Evolutionary conservation across 2,113 vertebrate genomes (phyloP).

Genomic region (Hippolais icterina): DNA sequence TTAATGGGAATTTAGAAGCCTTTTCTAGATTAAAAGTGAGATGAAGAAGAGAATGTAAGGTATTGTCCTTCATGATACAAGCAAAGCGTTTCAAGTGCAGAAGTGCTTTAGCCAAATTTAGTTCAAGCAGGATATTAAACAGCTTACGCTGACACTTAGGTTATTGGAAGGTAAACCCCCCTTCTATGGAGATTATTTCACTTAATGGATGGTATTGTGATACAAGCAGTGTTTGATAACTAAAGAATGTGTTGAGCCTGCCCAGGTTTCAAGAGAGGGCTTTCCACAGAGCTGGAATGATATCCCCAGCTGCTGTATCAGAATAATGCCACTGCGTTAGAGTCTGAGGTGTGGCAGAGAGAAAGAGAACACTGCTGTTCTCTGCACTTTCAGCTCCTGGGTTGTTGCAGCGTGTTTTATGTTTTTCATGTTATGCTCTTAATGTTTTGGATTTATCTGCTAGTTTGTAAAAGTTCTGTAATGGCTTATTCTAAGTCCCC

Average conservation of each 20-base stretch:
- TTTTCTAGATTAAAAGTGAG: background rate
- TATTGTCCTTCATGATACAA: background rate
- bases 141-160: background rate
- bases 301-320: background rate
- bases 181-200: background rate
- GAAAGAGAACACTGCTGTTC: background rate
- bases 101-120: background rate
- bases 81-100: background rate
- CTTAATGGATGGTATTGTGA: background rate
- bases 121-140: background rate
- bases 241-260: background rate
- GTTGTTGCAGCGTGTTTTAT: too few relatives aligned
- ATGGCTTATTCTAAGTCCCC: too few relatives aligned
- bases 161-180: background rate
- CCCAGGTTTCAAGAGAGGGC: background rate
- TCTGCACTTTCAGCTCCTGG: background rate
- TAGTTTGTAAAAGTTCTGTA: too few relatives aligned
- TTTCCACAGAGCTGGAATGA: background rate
- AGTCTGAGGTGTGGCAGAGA: background rate
- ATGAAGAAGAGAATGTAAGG: background rate
- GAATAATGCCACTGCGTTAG: background rate
- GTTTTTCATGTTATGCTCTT: too few relatives aligned
- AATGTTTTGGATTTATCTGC: too few relatives aligned
- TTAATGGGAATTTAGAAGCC: background rate
- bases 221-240: background rate